A percentile compares a stretch with the other conserved stretches of the same genome.
Conservation (phyloP, 2,113 vertebrate genomes). For the Acrocephalus arundinaceus region DNA sequence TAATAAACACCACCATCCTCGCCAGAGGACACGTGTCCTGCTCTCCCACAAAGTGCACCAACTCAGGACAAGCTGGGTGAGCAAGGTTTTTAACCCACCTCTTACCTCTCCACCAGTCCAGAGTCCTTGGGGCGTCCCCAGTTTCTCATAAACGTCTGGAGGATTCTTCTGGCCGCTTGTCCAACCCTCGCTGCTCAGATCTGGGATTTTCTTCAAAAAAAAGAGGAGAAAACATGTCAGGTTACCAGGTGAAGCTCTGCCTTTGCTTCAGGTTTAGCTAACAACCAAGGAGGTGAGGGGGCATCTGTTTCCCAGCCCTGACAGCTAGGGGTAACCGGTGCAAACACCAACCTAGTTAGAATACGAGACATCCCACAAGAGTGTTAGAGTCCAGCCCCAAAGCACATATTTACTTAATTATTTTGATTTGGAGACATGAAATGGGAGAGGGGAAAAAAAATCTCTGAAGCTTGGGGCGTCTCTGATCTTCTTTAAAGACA, state of each 20-base stretch:
- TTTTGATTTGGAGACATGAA: not conserved
- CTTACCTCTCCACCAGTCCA: constrained; percentile 51
- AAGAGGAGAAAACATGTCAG: not conserved
- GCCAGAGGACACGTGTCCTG: not conserved
- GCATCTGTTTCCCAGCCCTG: not conserved
- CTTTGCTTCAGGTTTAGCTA: not conserved
- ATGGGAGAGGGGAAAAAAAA: not conserved
- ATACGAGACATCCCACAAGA: not conserved
- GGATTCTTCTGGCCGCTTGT: not conserved
- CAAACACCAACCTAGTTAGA: not conserved
- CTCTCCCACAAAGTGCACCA: not conserved
- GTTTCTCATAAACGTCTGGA: constrained; percentile 30
- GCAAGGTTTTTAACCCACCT: not conserved
- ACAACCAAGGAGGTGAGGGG: not conserved
- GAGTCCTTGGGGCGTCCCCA: not conserved
- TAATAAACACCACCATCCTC: not conserved
- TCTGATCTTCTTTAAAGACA: not conserved
- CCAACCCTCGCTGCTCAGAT: not conserved
- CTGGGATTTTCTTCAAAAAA: constrained; percentile 33
- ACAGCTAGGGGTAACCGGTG: not conserved
- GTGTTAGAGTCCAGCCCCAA: not conserved
- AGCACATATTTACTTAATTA: not conserved
- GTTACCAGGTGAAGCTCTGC: not conserved
- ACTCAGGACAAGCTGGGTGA: not conserved
- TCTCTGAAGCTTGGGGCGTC: not conserved